Percentiles rank a stretch among this genome's conserved stretches.
Evolutionary conservation across 2,113 vertebrate genomes (phyloP).

Genomic region (Rhea pennata): DNA sequence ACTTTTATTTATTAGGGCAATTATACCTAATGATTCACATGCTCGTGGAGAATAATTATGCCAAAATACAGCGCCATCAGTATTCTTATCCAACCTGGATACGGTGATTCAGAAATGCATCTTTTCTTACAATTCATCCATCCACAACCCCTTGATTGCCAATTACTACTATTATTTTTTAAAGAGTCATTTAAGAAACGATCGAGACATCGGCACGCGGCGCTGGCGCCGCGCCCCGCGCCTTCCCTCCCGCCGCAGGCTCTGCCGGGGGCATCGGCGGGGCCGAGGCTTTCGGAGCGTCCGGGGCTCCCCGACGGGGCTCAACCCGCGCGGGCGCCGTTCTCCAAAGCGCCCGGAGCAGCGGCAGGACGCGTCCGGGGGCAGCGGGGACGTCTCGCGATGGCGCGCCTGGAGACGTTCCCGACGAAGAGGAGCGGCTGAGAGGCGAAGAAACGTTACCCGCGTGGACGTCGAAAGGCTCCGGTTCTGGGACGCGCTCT

Average conservation of each 20-base stretch:
- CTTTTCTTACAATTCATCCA: not conserved
- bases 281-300: rapidly evolving
- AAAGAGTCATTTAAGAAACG: not conserved
- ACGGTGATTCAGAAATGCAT: not conserved
- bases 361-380: no score
- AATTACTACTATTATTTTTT: not conserved
- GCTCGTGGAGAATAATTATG: conserved; percentile 56
- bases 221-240: rapidly evolving
- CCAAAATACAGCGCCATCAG: conserved; percentile 9
- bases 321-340: no score
- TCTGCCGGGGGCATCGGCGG: not conserved
- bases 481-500: not conserved
- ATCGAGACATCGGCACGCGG: not conserved
- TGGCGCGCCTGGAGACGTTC: no score
- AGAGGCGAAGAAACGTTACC: no score
- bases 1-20: conserved; percentile 66
- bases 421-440: no score
- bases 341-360: no score
- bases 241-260: rapidly evolving
- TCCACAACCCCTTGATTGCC: not conserved
- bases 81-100: conserved; percentile 26
- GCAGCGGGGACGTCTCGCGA: no score
- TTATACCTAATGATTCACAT: conserved; percentile 68
- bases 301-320: no score
- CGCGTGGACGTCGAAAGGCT: not conserved